phyloP scores from a whole-genome alignment of 2,888 invertebrate species.

The Eristalinus sepulchralis region DNA sequence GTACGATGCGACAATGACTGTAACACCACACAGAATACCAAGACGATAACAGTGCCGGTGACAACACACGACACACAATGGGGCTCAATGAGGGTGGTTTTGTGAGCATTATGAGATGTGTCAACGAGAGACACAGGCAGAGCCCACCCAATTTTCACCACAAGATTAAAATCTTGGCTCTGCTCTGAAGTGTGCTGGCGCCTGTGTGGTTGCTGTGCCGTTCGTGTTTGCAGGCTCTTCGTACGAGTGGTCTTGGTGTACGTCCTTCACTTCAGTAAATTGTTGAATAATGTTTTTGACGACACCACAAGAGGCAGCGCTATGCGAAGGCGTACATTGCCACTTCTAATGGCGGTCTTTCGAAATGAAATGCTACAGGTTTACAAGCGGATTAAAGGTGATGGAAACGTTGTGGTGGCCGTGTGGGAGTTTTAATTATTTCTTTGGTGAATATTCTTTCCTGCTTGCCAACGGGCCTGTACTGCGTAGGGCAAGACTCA shows the following conservation, averaged over 20 bases:
- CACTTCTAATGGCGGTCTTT: neutral
- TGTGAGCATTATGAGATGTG: constrained; percentile 20
- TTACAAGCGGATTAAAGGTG: constrained; percentile 8
- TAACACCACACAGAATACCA: constrained; percentile 14
- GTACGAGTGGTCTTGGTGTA: neutral
- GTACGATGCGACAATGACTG: constrained; percentile 21
- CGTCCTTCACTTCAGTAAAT: constrained; percentile 24
- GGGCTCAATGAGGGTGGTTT: constrained; percentile 8
- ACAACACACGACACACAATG: constrained; percentile 4
- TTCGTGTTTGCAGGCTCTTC: constrained; percentile 6
- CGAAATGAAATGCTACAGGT: constrained; percentile 19
- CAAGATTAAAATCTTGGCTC: constrained; percentile 35
- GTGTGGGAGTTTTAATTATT: neutral
- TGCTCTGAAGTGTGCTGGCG: neutral
- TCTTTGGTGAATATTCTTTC: neutral
- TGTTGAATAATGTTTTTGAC: neutral
- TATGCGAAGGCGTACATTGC: neutral
- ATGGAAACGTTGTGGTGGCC: neutral
- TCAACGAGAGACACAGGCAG: neutral
- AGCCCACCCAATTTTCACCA: constrained; percentile 12
- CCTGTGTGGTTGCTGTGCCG: constrained; percentile 19
- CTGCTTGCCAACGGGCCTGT: neutral
- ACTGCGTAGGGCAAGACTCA: too few species aligned
- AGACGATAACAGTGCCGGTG: constrained; percentile 24
- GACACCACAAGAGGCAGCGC: neutral